Base-by-base conservation (phyloP, 2,888 invertebrate genomes). In the Drosophila trichaetosa region DNA sequence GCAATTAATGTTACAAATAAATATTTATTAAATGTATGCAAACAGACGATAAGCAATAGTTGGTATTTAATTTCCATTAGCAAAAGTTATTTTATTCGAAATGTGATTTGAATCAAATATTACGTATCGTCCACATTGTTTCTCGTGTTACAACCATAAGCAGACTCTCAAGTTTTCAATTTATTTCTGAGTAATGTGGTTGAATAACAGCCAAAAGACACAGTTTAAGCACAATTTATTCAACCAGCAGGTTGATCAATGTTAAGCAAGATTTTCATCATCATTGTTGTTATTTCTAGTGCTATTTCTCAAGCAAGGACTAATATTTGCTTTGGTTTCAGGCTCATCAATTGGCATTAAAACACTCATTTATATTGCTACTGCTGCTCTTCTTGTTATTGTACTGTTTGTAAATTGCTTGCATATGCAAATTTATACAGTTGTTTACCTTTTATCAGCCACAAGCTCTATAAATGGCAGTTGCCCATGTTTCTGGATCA, bases 381-480 rank as follows among this genome's bases (percentile, higher is more conserved):
- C 27, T 48, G 34, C 13, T 36, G 31, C n/a, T 4, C n/a, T 16
- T 46, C 2, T 16, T 29, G 54, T 34, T 66, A 33, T 18, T 27
- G 2, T 16, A 33, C 57, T 38, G 56, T 42, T 16, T 18, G 13
- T 27, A 48, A 62, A 40, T 49, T 51, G 56, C 42, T 60, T 58
- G 69, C 52, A 53, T 52, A 67, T 63, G 66, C 58, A 67, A 78
- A 80, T 76, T 71, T 65, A 66, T 65, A 46, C 65, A 51, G 13
- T 80, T 78, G 71, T 78, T 78, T 71, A 78, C 76, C 31, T 68
- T 62, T 69, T 46, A 31, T 24, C 29, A 38, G 38, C 49, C 60
- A 42, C 29, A 54, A 57, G 42, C 13, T 6, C 58, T 38, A 49
- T 65, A 64, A 59, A 69, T 58, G 61, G 51, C 67, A 62, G 38